phyloP scores from a whole-genome alignment of 1,140 invertebrate species.

The Polypedilum pembai region DNA sequence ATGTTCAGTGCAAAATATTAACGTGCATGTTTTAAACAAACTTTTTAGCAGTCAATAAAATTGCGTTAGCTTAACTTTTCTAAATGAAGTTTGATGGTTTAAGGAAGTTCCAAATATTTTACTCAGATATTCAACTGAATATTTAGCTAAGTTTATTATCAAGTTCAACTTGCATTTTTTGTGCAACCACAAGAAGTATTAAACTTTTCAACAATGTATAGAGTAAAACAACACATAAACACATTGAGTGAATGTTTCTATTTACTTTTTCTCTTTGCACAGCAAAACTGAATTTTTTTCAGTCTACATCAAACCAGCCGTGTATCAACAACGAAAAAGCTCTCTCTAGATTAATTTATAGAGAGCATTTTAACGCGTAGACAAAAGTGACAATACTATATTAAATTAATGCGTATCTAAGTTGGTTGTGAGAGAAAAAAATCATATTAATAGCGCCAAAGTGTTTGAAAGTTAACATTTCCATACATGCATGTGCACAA shows the following conservation, averaged over 20 bases:
- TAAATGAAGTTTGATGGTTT: no score
- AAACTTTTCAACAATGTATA: no score
- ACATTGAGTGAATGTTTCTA: not conserved
- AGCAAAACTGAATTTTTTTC: slow-evolving; percentile 6
- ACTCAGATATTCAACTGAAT: no score
- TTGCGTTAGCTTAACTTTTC: no score
- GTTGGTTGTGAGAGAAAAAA: not conserved
- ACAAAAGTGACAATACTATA: not conserved
- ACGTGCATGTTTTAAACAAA: no score
- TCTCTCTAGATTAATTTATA: not conserved
- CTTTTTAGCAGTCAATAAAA: no score
- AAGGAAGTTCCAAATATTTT: no score
- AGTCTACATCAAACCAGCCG: slow-evolving; percentile 15
- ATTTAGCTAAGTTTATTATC: no score
- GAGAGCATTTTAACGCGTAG: not conserved
- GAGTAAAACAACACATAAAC: not conserved
- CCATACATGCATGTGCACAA: not conserved
- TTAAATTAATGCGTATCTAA: not conserved
- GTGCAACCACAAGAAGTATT: no score
- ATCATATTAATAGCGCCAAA: not conserved
- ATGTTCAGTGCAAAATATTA: no score
- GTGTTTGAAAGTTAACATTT: slow-evolving; percentile 9
- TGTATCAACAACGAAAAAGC: not conserved
- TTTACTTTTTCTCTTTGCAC: not conserved
- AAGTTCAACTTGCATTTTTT: no score